Evolutionary conservation across 2,113 vertebrate genomes (phyloP).

Genomic region (Leptodactylus fuscus): DNA sequence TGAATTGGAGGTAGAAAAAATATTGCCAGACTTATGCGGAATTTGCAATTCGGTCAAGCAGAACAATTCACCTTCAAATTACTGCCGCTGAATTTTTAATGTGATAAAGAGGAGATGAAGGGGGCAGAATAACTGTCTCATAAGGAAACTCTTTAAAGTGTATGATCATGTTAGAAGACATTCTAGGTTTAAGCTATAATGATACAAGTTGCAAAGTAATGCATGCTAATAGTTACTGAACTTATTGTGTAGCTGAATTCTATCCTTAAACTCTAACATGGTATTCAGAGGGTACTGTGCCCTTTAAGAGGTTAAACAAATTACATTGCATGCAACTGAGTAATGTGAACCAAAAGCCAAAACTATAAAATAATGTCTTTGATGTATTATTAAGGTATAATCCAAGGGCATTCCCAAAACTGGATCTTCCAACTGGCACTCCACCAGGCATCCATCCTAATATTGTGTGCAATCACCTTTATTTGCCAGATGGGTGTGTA

Average conservation of each 20-base stretch:
- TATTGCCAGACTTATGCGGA: too few species aligned
- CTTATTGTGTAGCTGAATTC: background rate
- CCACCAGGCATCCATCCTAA: constrained; percentile 31
- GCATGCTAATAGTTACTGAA: too few species aligned
- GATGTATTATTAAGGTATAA: constrained; percentile 28
- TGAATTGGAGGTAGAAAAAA: too few species aligned
- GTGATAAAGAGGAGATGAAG: too few species aligned
- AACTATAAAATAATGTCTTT: constrained; percentile 28
- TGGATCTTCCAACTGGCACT: constrained; percentile 36
- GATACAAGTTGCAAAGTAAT: too few species aligned
- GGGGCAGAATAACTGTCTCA: too few species aligned
- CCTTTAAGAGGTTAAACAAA: background rate
- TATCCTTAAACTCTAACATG: background rate
- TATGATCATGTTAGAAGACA: too few species aligned
- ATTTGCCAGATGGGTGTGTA: constrained; percentile 42
- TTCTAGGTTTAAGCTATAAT: too few species aligned
- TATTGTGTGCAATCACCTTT: background rate
- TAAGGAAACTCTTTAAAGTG: too few species aligned
- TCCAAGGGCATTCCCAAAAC: constrained; percentile 52
- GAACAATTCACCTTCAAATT: too few species aligned
- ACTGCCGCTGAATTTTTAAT: too few species aligned
- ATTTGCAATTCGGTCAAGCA: too few species aligned
- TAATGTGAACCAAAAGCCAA: background rate
- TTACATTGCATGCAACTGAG: background rate
- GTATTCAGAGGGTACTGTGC: background rate